Evolutionary conservation across 2,888 invertebrate genomes (phyloP).

Genomic region (Hydriomena furcata): DNA sequence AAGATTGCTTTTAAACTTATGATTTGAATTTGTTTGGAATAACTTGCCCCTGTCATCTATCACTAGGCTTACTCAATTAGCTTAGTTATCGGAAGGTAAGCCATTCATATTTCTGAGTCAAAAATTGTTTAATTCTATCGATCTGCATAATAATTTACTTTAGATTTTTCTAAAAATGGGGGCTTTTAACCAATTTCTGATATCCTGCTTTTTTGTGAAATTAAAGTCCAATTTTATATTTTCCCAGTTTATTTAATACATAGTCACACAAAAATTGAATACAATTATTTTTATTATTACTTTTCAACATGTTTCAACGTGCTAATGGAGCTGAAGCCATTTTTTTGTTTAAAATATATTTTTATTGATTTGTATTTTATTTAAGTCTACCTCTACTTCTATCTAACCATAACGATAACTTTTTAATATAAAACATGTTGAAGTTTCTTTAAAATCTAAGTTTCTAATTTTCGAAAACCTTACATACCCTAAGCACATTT

Average conservation of each 20-base stretch:
- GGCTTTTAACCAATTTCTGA: conserved; percentile 30
- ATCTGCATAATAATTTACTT: not conserved
- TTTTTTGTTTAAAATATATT: conserved; percentile 38
- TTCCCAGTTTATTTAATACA: conserved; percentile 60
- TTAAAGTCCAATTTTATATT: conserved; percentile 55
- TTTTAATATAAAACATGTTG: conserved; percentile 63
- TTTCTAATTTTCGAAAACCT: conserved; percentile 26
- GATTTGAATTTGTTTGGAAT: too few species aligned
- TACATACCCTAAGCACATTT: conserved; percentile 40
- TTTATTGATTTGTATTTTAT: conserved; percentile 33
- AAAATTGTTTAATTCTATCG: too few species aligned
- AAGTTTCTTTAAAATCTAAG: conserved; percentile 49
- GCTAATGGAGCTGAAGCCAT: conserved; percentile 37
- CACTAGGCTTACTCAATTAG: too few species aligned
- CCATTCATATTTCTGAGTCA: too few species aligned
- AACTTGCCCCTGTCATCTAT: too few species aligned
- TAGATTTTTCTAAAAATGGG: conserved; percentile 1
- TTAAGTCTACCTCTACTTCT: conserved; percentile 41
- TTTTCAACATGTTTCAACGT: conserved; percentile 66
- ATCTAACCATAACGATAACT: conserved; percentile 41
- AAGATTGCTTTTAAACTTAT: too few species aligned
- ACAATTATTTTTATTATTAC: conserved; percentile 56
- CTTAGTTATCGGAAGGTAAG: too few species aligned
- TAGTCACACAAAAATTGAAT: conserved; percentile 69
- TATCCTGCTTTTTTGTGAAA: conserved; percentile 40